phyloP scores from a whole-genome alignment of 2,797 vertebrate species.

The Astyanax mexicanus region DNA sequence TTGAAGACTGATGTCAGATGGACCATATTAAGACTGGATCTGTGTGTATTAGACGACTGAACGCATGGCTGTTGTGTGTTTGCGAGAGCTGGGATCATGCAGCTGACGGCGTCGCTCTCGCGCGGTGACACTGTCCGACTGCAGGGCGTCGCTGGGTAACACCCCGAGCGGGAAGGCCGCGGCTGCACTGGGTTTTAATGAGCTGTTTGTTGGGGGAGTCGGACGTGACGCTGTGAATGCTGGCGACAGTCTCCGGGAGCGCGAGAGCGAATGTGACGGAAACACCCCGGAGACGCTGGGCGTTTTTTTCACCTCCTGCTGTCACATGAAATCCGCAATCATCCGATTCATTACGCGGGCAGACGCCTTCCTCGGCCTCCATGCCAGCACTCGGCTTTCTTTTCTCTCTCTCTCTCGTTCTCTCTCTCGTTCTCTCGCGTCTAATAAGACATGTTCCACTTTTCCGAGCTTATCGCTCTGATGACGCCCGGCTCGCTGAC shows the following conservation, averaged over 20 bases:
- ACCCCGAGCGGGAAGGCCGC: not conserved
- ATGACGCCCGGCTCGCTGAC: constrained; percentile 27
- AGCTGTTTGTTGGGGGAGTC: constrained; percentile 17
- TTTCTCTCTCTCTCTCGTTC: not conserved
- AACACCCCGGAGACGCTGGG: constrained; percentile 53
- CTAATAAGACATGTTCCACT: constrained; percentile 42
- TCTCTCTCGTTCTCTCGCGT: not conserved
- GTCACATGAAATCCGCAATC: constrained; percentile 71
- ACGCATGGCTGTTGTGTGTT: not conserved
- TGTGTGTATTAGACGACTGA: no score
- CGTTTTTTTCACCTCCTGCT: constrained; percentile 69
- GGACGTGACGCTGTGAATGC: constrained; percentile 27
- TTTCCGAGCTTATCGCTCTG: constrained; percentile 37
- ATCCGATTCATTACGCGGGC: constrained; percentile 38
- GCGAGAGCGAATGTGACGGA: constrained; percentile 68
- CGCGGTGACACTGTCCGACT: not conserved
- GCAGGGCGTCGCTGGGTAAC: not conserved
- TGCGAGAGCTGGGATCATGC: not conserved
- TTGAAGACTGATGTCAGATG: no score
- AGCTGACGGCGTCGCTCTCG: not conserved
- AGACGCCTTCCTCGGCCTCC: constrained; percentile 24
- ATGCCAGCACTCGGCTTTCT: not conserved
- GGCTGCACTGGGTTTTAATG: constrained; percentile 4
- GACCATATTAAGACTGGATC: no score
- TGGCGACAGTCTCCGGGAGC: constrained; percentile 31